phyloP scores from a whole-genome alignment of 2,113 vertebrate species.

The Poecile atricapillus region DNA sequence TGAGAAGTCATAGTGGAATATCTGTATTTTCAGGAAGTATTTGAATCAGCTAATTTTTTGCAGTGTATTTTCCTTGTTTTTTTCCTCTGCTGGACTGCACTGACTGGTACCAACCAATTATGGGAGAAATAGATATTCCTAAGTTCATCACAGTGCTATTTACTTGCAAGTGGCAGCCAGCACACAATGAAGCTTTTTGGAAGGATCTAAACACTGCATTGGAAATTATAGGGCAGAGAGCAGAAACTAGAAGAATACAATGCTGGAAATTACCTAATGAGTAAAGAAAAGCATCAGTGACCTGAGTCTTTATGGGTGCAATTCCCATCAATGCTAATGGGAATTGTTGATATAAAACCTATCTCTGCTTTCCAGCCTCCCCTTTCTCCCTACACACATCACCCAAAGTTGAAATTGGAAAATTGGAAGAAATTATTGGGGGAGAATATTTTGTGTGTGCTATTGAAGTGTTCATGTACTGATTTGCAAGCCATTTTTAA shows the following conservation, averaged over 20 bases:
- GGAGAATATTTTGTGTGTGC: not conserved
- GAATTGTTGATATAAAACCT: not conserved
- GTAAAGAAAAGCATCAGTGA: constrained; percentile 30
- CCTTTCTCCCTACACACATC: not conserved
- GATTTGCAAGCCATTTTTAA: not conserved
- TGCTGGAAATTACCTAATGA: constrained; percentile 33
- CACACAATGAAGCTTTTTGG: not conserved
- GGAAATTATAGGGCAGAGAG: constrained; percentile 37
- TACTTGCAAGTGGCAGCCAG: constrained; percentile 20
- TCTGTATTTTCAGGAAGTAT: not conserved
- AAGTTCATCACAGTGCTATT: constrained; percentile 16
- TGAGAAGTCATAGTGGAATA: not conserved
- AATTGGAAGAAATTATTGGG: not conserved
- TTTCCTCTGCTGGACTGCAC: not conserved
- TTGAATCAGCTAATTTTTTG: constrained; percentile 16
- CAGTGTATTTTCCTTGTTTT: not conserved
- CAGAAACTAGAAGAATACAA: constrained; percentile 25
- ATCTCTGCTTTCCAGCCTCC: not conserved
- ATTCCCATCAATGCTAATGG: constrained; percentile 9
- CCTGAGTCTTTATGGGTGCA: constrained; percentile 25
- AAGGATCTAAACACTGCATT: not conserved
- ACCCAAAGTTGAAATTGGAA: not conserved
- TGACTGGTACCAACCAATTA: not conserved
- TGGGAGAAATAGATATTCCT: not conserved
- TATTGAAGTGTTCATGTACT: not conserved